Percentiles rank a stretch among this genome's conserved stretches.
These are phyloP conservation scores for Hybos culiciformis DNA, from an alignment of 2,888 invertebrate species.

Conservation along the genomic window DNA sequence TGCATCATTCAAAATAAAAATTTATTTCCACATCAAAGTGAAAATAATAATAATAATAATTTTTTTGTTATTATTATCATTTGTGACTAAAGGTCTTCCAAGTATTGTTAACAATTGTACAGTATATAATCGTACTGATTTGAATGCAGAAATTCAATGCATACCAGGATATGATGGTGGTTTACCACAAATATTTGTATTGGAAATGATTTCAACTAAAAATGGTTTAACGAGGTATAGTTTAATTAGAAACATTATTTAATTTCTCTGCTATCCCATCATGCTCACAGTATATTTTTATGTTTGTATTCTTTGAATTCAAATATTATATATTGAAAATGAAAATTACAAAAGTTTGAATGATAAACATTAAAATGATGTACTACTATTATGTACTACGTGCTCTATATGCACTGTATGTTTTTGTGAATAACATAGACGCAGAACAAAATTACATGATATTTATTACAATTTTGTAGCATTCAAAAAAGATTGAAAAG, in stretches of 20 bases:
- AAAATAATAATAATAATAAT: constrained; percentile 16
- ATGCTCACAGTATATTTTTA: too few species aligned
- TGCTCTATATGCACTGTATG: too few species aligned
- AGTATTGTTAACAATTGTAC: constrained; percentile 75
- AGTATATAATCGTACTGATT: constrained; percentile 70
- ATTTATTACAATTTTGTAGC: too few species aligned
- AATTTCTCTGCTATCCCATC: too few species aligned
- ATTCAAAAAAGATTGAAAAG: too few species aligned
- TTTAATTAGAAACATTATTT: background rate
- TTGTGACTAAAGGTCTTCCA: constrained; percentile 53
- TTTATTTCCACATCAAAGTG: constrained; percentile 18
- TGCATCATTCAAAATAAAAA: background rate
- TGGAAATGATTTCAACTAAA: constrained; percentile 52
- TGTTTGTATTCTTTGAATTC: too few species aligned
- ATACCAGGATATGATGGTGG: constrained; percentile 79
- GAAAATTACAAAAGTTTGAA: too few species aligned
- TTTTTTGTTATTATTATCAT: constrained; percentile 7
- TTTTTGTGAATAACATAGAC: too few species aligned
- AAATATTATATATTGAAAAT: too few species aligned
- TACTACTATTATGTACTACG: too few species aligned
- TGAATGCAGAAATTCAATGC: constrained; percentile 69
- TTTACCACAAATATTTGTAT: constrained; percentile 69
- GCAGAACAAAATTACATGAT: too few species aligned
- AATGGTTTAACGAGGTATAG: constrained; percentile 35
- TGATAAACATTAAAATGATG: too few species aligned